Evolutionary conservation across 2,113 vertebrate genomes (phyloP), one percentile per base, ranked within the genome.

Genomic region (Elachura formosa): DNA sequence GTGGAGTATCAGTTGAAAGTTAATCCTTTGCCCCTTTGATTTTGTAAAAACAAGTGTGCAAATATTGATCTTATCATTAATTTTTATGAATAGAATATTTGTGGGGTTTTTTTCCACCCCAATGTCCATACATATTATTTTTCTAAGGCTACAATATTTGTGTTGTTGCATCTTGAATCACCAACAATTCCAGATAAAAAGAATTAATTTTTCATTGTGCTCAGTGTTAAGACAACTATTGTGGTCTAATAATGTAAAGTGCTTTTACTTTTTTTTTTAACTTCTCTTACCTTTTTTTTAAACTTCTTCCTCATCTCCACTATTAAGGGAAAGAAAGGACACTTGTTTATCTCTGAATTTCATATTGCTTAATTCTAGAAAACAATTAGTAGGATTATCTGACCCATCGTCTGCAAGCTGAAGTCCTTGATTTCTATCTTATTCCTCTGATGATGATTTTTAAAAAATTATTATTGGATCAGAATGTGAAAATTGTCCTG

Each of bases 21-120:
- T 34, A 90, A 20, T 31, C 29, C 19, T 56, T 68, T 69, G 49
- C 38, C 40, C 51, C 31, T 84, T 33, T 34, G 45, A 36, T 61
- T 74, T 85, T 51, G 41, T 84, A 59, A 79, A 82, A 76, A 41
- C 8, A 73, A 28, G 5, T 1, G 5, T 55, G 67, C 24, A 64
- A 23, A 68, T 18, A 8, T 59, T 76, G 28, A 67, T 59, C 9
- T 59, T 73, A 6, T 2, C 2, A 59, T 46, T 84, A 2, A 28
- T 58, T 84, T 82, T 58, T n/a, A 31, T 4, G 5, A 72, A 10
- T 11, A 36, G 38, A 76, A 11, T 62, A 48, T 56, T 83, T 52
- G 6, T 46, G 17, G 3, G 6, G 0, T 0, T 3, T 20, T 67
- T n/a, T 61, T 75, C 18, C n/a, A 59, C 43, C 21, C 20, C 16